These are phyloP conservation scores for Lochmaea crataegi DNA, from an alignment of 2,888 invertebrate species.

Conservation along the genomic window DNA sequence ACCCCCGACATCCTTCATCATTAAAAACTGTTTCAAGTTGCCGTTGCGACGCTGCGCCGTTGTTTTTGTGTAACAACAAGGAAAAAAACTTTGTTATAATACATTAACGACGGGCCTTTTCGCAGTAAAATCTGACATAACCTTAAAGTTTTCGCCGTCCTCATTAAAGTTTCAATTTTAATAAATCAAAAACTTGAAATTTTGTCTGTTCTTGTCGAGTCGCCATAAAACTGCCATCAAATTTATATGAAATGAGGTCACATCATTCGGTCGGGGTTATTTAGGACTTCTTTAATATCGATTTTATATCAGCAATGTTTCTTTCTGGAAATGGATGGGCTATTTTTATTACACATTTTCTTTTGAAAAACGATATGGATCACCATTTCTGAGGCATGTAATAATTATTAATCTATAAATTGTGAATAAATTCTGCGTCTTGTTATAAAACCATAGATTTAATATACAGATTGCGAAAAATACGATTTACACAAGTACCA, in stretches of 20 bases:
- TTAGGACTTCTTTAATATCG: not conserved
- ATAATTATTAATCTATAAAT: not conserved
- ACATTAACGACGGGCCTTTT: slow-evolving; percentile 28
- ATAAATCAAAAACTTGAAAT: slow-evolving; percentile 39
- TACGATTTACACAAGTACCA: too few species aligned
- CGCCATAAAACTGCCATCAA: slow-evolving; percentile 13
- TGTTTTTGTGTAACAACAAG: slow-evolving; percentile 25
- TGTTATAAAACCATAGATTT: too few species aligned
- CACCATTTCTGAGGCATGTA: not conserved
- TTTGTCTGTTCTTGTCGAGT: slow-evolving; percentile 17
- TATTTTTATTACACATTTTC: not conserved
- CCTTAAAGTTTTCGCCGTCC: slow-evolving; percentile 28
- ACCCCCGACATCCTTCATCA: slow-evolving; percentile 27
- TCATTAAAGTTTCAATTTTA: slow-evolving; percentile 36
- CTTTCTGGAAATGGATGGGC: not conserved
- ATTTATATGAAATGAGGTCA: slow-evolving; percentile 24
- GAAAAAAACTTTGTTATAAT: slow-evolving; percentile 30
- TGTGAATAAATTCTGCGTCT: too few species aligned
- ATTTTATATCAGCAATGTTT: not conserved
- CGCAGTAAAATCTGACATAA: slow-evolving; percentile 30
- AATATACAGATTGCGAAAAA: too few species aligned
- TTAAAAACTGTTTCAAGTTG: slow-evolving; percentile 31
- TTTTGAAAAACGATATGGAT: not conserved
- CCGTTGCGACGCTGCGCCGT: slow-evolving; percentile 9
- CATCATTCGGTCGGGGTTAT: slow-evolving; percentile 19